Base-by-base conservation (phyloP, 2,888 invertebrate genomes). In the Odontomyia ornata region DNA sequence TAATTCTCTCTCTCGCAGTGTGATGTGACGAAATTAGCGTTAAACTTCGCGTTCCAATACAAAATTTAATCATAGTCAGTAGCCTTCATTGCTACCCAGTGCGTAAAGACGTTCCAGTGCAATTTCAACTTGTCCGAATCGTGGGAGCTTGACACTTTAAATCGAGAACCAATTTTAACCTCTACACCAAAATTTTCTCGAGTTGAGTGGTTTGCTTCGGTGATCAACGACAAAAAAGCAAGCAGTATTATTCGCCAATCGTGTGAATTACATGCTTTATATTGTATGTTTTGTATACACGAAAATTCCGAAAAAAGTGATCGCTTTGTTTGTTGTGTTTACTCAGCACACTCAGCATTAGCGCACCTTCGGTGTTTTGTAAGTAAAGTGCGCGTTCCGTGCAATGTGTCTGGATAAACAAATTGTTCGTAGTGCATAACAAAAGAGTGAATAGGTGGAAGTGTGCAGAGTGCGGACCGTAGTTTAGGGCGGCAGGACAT, bases 291-390 rank as follows among this genome's bases (percentile, higher is more conserved):
- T 52, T 52, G 52, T 18, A 52, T 52, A 13, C 15, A 52, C 15
- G 15, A 3, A 36, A 52, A 15, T 52, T 52, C n/a, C 52, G 18
- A 4, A 52, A n/a, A 52, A 52, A 52, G 15, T 15, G 52, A 18
- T 13, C 5, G 47, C 69, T 69, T 69, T 69, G 69, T 69, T 69
- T 69, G 30, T 47, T 28, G 69, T 69, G 69, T 21, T 30, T 69
- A 69, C 23, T 15, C 15, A 46, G 27, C 28, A 5, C 46, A 69
- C 23, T 15, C 15, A 46, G 27, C 28, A 5, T 36, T 9, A 36
- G 36, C 36, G 3, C 36, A 36, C 36, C 36, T 36, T 30, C 18
- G 27, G 27, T 36, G 27, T 9, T 13, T 27, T 25, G 62, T 13
- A 36, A 5, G 23, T 60, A 3, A 46, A 69, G 69, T 47, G 43